phyloP scores from a whole-genome alignment of 2,888 invertebrate genomes.

The Aphrophora alni region DNA sequence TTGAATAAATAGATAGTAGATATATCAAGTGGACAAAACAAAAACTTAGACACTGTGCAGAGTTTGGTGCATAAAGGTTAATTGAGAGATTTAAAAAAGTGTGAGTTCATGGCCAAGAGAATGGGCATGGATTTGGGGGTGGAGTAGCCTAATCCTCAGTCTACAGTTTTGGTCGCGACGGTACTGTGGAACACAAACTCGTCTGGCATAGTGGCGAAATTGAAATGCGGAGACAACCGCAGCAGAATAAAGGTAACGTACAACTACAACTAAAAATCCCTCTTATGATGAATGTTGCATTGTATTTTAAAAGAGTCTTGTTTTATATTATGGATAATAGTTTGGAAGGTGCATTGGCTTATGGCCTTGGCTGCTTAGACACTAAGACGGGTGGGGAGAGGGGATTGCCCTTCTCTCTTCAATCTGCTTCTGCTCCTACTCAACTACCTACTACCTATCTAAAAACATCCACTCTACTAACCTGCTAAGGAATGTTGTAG shows the following conservation, averaged over 20 bases:
- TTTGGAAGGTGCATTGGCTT: slow-evolving; percentile 36
- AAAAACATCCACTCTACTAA: slow-evolving; percentile 3
- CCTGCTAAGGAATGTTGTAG: neutral
- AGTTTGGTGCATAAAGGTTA: slow-evolving; percentile 15
- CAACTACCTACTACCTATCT: slow-evolving; percentile 6
- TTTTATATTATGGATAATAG: slow-evolving; percentile 14
- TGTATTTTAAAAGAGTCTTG: neutral
- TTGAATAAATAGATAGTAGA: neutral
- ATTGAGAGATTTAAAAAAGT: slow-evolving; percentile 16
- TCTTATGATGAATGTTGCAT: neutral
- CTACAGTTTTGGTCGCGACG: slow-evolving; percentile 9
- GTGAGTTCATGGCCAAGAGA: slow-evolving; percentile 6
- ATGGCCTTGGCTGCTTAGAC: slow-evolving; percentile 32
- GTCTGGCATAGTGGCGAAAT: slow-evolving; percentile 47
- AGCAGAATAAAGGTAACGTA: slow-evolving; percentile 62
- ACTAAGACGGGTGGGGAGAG: slow-evolving; percentile 28
- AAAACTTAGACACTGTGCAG: neutral
- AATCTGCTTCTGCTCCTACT: neutral
- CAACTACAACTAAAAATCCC: neutral
- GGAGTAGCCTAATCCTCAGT: slow-evolving; percentile 1
- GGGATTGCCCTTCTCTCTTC: slow-evolving; percentile 19
- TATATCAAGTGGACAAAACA: neutral
- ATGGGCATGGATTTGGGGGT: slow-evolving; percentile 6
- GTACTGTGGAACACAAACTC: neutral
- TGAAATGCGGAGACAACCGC: slow-evolving; percentile 66